These are phyloP conservation scores for Aphrocallistes beatrix DNA, from an alignment of 37 sponge, comb jelly and placozoan species.

Conservation along the genomic window DNA sequence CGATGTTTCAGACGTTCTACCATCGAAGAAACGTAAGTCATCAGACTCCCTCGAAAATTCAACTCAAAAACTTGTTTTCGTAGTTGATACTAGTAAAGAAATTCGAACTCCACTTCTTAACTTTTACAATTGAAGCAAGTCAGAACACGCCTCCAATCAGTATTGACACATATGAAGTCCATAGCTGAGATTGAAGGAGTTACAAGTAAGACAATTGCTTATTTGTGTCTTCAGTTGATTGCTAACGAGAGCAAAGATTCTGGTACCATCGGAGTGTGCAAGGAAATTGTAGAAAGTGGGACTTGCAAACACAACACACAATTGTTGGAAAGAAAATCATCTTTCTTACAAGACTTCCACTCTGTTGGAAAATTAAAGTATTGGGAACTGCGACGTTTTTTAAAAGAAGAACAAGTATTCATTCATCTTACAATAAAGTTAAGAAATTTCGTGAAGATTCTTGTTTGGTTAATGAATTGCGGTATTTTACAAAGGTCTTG, in stretches of 20 bases:
- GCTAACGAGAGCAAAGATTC: not conserved
- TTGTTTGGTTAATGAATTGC: not conserved
- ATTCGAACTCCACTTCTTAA: not conserved
- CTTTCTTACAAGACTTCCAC: not conserved
- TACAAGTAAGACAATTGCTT: not conserved
- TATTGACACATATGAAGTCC: not conserved
- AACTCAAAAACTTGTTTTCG: no score
- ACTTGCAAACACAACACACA: not conserved
- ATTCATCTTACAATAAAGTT: not conserved
- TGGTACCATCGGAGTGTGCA: not conserved
- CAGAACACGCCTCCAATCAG: no score
- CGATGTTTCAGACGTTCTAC: no score
- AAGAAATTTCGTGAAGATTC: not conserved
- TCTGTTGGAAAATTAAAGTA: not conserved
- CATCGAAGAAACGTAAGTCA: no score
- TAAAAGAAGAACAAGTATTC: not conserved
- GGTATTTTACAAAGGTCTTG: not conserved
- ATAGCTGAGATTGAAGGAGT: not conserved
- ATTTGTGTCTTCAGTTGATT: not conserved
- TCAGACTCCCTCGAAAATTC: no score
- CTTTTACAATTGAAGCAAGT: not conserved
- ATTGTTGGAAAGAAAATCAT: not conserved
- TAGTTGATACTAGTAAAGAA: no score
- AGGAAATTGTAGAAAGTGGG: not conserved
- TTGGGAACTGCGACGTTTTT: not conserved